These are phyloP conservation scores for Tortricodes alternella DNA, from an alignment of 2,888 invertebrate genomes.

Conservation along the genomic window DNA sequence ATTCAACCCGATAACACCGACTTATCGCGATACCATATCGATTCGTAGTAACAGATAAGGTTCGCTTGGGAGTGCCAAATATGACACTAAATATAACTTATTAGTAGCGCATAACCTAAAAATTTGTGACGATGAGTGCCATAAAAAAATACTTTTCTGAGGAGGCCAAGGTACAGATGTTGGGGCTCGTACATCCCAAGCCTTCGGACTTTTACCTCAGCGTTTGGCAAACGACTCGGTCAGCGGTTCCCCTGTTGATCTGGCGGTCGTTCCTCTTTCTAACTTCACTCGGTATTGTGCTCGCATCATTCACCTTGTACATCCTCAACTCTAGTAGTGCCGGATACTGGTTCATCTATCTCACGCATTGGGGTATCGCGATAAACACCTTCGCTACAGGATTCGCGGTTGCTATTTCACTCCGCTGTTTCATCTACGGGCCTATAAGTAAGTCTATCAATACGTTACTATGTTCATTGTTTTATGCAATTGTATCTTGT, in stretches of 20 bases:
- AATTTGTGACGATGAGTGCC: constrained; percentile 53
- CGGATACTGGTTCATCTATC: constrained; percentile 76
- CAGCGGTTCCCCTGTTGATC: constrained; percentile 63
- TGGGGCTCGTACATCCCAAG: constrained; percentile 61
- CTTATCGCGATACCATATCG: constrained; percentile 27
- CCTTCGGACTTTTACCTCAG: constrained; percentile 69
- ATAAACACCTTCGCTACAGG: constrained; percentile 58
- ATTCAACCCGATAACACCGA: constrained; percentile 32
- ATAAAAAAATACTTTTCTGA: constrained; percentile 63
- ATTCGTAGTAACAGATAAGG: constrained; percentile 32
- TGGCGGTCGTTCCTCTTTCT: constrained; percentile 64
- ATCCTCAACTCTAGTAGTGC: constrained; percentile 44
- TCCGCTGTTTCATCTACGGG: constrained; percentile 62
- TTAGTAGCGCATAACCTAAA: constrained; percentile 18
- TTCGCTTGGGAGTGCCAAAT: constrained; percentile 17
- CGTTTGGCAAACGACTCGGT: constrained; percentile 69
- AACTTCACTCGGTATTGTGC: constrained; percentile 55
- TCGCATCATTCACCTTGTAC: constrained; percentile 60
- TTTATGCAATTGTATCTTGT: too few relatives aligned
- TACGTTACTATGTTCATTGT: background rate
- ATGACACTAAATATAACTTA: constrained; percentile 13
- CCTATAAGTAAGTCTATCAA: constrained; percentile 66
- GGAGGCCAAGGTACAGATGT: constrained; percentile 56
- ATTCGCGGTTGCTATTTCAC: constrained; percentile 62
- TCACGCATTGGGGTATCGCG: constrained; percentile 80